Conservation (phyloP, 1,140 invertebrate genomes). For the Drosophila quadrilineata region DNA sequence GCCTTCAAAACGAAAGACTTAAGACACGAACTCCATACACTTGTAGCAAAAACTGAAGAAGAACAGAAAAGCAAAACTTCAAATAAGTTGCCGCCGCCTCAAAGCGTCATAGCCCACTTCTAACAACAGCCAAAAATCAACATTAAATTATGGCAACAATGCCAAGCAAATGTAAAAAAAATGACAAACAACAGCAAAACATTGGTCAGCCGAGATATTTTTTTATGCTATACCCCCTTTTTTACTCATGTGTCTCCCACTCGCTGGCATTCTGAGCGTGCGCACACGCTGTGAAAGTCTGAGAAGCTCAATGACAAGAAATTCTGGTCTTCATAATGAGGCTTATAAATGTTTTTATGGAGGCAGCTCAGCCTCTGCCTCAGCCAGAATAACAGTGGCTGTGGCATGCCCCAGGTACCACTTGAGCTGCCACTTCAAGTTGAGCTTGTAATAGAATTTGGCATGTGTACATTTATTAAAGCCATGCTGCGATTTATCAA, state of each 20-base stretch:
- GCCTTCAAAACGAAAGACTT: slow-evolving; percentile 58
- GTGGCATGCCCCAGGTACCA: neutral
- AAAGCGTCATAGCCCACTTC: slow-evolving; percentile 64
- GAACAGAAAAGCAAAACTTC: no score
- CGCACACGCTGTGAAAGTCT: slow-evolving; percentile 69
- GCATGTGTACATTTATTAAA: slow-evolving; percentile 77
- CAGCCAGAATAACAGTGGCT: slow-evolving; percentile 21
- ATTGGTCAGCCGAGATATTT: slow-evolving; percentile 41
- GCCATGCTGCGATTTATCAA: slow-evolving; percentile 49
- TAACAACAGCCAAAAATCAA: slow-evolving; percentile 71
- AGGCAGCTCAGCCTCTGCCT: slow-evolving; percentile 53
- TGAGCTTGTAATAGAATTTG: slow-evolving; percentile 57
- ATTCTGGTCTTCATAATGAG: slow-evolving; percentile 79
- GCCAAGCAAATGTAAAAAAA: no score
- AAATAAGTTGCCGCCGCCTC: slow-evolving; percentile 40
- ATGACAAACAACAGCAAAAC: slow-evolving; percentile 20
- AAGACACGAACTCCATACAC: slow-evolving; percentile 62
- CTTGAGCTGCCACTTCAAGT: neutral
- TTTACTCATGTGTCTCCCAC: neutral
- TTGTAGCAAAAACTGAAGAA: no score
- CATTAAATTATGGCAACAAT: slow-evolving; percentile 75
- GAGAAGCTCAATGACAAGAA: slow-evolving; percentile 66
- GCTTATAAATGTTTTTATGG: slow-evolving; percentile 78
- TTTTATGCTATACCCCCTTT: slow-evolving; percentile 16
- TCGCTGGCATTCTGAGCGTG: slow-evolving; percentile 38